These are phyloP conservation scores for Subanguina moxae DNA, from an alignment of 1,140 invertebrate species.

Conservation along the genomic window DNA sequence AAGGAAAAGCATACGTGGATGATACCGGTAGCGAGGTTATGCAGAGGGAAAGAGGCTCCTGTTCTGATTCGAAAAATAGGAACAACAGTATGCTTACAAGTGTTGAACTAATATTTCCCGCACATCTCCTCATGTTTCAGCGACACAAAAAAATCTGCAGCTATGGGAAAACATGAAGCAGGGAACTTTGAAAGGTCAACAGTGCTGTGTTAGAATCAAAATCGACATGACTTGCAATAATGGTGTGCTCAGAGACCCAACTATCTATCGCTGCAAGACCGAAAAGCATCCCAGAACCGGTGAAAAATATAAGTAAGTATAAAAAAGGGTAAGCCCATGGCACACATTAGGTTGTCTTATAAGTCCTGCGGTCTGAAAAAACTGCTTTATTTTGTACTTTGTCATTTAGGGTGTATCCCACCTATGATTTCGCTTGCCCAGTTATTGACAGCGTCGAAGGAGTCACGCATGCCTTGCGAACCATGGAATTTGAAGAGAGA, in stretches of 20 bases:
- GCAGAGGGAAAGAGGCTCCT: conserved; percentile 88
- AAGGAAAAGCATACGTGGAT: conserved; percentile 89
- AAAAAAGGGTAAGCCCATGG: too few species aligned
- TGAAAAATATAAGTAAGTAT: conserved; percentile 78
- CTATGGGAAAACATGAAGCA: conserved; percentile 93
- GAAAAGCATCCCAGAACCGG: conserved; percentile 88
- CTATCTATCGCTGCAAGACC: conserved; percentile 93
- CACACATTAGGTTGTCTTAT: too few species aligned
- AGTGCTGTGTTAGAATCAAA: conserved; percentile 89
- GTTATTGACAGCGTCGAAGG: conserved; percentile 95
- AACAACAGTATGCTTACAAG: conserved; percentile 71
- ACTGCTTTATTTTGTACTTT: too few species aligned
- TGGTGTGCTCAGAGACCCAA: conserved; percentile 96
- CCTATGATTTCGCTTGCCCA: conserved; percentile 98
- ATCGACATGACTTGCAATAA: conserved; percentile 94
- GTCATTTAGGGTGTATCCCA: conserved; percentile 92
- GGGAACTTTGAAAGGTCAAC: conserved; percentile 73
- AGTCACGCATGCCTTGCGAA: conserved; percentile 92
- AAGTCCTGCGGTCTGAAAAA: too few species aligned
- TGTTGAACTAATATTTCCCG: too few species aligned
- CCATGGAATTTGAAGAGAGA: conserved; percentile 97
- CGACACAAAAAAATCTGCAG: conserved; percentile 77
- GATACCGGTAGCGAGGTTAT: conserved; percentile 88
- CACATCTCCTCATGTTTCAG: too few species aligned
- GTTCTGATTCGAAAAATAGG: conserved; percentile 78